These are phyloP conservation scores for Hozukius guyotensis DNA, from an alignment of 2,797 vertebrate genomes.

Conservation along the genomic window DNA sequence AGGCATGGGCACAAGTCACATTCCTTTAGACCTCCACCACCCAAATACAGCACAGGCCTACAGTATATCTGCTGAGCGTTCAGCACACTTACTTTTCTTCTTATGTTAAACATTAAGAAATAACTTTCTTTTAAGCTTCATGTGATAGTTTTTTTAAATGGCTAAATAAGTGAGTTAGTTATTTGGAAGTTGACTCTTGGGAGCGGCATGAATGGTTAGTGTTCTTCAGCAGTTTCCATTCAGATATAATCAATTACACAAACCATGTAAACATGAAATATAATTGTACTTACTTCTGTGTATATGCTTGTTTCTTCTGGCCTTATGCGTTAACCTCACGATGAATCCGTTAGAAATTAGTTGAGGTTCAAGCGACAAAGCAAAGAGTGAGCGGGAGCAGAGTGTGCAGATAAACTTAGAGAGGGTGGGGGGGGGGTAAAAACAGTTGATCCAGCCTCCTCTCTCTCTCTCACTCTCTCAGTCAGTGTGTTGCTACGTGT, in stretches of 20 bases:
- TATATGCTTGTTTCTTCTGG: background rate
- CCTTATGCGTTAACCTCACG: background rate
- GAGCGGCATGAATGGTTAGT: background rate
- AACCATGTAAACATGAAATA: background rate
- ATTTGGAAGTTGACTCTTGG: background rate
- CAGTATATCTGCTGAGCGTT: background rate
- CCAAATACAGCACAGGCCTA: slow-evolving; percentile 13
- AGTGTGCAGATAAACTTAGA: slow-evolving; percentile 31
- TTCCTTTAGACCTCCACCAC: slow-evolving; percentile 50
- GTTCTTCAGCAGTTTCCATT: background rate
- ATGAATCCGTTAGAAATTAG: background rate
- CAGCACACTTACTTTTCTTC: background rate
- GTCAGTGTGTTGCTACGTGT: slow-evolving; percentile 72
- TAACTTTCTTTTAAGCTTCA: background rate
- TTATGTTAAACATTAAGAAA: background rate
- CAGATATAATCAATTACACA: background rate
- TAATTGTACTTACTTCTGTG: slow-evolving; percentile 47
- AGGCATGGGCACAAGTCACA: slow-evolving; percentile 45
- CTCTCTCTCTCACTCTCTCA: slow-evolving; percentile 37
- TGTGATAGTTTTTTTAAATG: background rate
- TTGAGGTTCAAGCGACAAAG: slow-evolving; percentile 23
- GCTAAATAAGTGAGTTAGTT: background rate
- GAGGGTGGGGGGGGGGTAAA: background rate
- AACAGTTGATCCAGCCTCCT: slow-evolving; percentile 57
- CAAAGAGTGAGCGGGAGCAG: slow-evolving; percentile 54